Evolutionary conservation across 2,888 invertebrate genomes (phyloP).

Genomic region (Philhelius pedissequus): DNA sequence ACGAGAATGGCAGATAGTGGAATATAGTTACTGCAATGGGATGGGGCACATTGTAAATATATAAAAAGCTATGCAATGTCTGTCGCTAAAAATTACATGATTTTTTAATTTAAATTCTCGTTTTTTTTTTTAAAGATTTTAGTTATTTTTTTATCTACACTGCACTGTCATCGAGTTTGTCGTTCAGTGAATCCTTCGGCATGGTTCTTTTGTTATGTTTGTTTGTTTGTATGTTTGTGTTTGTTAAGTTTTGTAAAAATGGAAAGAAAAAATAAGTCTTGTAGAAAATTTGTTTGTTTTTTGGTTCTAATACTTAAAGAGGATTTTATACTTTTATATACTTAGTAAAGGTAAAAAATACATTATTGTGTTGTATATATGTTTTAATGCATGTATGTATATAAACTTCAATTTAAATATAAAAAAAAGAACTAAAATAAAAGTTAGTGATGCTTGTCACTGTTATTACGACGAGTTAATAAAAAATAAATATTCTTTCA

Average conservation of each 20-base stretch:
- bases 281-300: constrained; percentile 70
- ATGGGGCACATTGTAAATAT: constrained; percentile 60
- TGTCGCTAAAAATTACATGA: constrained; percentile 40
- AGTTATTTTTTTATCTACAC: constrained; percentile 11
- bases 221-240: neutral
- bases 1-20: constrained; percentile 1
- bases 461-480: neutral
- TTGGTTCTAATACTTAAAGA: constrained; percentile 71
- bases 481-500: constrained; percentile 41
- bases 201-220: constrained; percentile 22
- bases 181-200: constrained; percentile 13
- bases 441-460: constrained; percentile 37
- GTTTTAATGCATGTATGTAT: constrained; percentile 11
- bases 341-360: constrained; percentile 47
- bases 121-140: neutral
- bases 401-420: constrained; percentile 20
- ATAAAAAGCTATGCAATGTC: constrained; percentile 59
- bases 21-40: constrained; percentile 23
- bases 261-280: constrained; percentile 55
- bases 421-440: constrained; percentile 38
- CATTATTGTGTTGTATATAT: constrained; percentile 33
- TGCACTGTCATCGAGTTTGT: constrained; percentile 11
- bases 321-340: constrained; percentile 62
- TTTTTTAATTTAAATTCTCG: constrained; percentile 2
- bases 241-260: constrained; percentile 35